phyloP scores from a whole-genome alignment of 2,113 vertebrate genomes.

The Hystrix cristata region DNA sequence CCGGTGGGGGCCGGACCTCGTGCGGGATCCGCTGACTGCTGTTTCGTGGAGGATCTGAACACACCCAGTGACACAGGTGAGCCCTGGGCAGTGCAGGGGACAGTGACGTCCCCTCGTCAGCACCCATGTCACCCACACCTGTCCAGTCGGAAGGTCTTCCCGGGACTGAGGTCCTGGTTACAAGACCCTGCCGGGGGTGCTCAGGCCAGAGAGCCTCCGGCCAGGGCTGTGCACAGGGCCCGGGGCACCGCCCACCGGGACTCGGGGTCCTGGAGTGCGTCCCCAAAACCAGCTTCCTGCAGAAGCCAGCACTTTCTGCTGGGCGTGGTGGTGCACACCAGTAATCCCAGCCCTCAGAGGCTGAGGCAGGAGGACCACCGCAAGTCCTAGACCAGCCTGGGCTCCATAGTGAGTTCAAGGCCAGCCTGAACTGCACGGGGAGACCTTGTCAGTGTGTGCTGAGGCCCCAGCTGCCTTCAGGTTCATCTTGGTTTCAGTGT shows the following conservation, averaged over 20 bases:
- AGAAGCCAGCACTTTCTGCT: background rate
- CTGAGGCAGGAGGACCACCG: background rate
- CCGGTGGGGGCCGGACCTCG: no score
- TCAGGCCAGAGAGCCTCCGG: background rate
- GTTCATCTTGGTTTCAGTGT: slow-evolving; percentile 69
- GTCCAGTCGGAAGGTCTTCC: background rate
- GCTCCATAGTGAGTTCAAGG: background rate
- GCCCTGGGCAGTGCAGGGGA: accelerated
- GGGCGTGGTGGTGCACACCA: background rate
- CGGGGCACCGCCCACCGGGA: background rate
- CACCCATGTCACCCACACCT: no score
- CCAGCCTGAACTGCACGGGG: background rate
- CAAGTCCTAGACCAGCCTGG: background rate
- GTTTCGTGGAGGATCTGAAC: background rate
- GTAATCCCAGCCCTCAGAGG: background rate
- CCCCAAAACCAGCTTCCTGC: background rate
- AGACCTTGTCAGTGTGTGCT: background rate
- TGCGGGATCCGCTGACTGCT: background rate
- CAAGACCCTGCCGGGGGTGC: background rate
- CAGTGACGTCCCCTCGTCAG: background rate
- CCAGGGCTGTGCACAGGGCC: background rate
- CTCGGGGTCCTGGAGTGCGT: no score
- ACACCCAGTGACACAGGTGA: accelerated
- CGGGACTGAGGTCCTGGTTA: background rate
- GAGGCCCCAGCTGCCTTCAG: slow-evolving; percentile 12